Evolutionary conservation across 2,797 vertebrate genomes (phyloP), one percentile per base, ranked within the genome.

Genomic region (Thaleichthys pacificus): DNA sequence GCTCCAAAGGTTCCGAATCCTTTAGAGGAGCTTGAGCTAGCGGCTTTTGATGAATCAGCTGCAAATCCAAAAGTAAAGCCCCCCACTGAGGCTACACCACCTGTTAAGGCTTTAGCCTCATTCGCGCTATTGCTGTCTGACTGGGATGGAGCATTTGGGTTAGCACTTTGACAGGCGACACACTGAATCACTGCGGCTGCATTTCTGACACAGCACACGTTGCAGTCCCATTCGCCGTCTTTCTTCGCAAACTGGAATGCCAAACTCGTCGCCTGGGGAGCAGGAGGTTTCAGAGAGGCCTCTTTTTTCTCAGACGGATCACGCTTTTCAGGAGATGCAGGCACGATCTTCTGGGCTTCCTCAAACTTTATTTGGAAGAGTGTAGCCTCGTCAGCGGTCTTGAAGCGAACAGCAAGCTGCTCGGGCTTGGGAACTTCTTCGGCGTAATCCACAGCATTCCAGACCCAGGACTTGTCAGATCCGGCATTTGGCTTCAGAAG

Each of bases 381-480:
- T 22, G 89, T 76, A 22, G 98, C 97, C 87, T 99, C 98, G 5
- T 99, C 97, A 1, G 89, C 91, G 0, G 97, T 97, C 94, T 99
- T 99, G 84, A 99, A 99, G 70, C 97, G 95, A 78, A 99, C 95
- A 69, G 98, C 98, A 80, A 99, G 91, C 74, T 98, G 97, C 73
- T 99, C 98, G 0, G 93, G 89, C 82, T 96, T 99, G 1, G 96
- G 95, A 70, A 90, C 91, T 82, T 99, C 97, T 47, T 99, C 97
- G 19, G 97, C 96, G 87, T 99, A 99, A 80, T 99, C 98, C 69
- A 97, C 91, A 66, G 97, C 97, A 76, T 97, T 94, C 97, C 97
- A 99, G 0, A 99, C 97, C 91, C 97, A 99, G 30, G 97, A 99
- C 83, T 94, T 97, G 82, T 99, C 97, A 42, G 97, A 99, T 14